Base-by-base conservation (phyloP, 2,113 vertebrate genomes). In the western clawed frog (Xenopus tropicalis) region DNA sequence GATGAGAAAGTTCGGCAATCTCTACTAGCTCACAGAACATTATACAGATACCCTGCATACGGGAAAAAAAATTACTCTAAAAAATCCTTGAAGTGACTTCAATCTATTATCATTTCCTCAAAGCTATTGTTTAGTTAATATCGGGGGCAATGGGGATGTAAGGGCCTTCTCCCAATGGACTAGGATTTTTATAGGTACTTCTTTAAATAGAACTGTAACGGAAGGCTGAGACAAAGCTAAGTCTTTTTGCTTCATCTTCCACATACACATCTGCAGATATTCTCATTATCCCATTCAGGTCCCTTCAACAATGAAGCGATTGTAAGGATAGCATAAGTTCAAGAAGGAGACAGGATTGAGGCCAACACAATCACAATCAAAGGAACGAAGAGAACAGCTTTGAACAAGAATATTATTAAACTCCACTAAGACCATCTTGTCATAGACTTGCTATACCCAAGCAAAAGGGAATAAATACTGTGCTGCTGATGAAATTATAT, bases 241-340 rank as follows among this genome's bases (percentile, higher is more conserved):
- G 52, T 74, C 57, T 69, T 52, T 59, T 74, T 52, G 48, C 64
- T 74, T 66, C 66, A 51, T 69, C 57, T 29, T 44, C n/a, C 46
- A 37, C 20, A 48, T 46, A 13, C 57, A 62, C 57, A 46, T 61
- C 66, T 68, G 44, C 56, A 69, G 57, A 61, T 46, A 61, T 24
- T 76, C 73, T 76, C 73, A 76, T 76, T 69, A 69, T 76, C 44
- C 63, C 48, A 54, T 63, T 63, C 66, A 63, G 58, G 73, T 75
- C 66, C 24, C 57, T 75, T 42, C 58, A 37, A 75, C 73, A 69
- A 76, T 76, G 66, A 69, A 54, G 25, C 62, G 44, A 63, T 69
- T 76, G 73, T 69, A 69, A 69, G 66, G 73, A 52, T 69, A 69
- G 66, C 51, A 51, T 16, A 48, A 52, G 73, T 76, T 76, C 66